Evolutionary conservation across 2,888 invertebrate genomes (phyloP).

Genomic region (Oxytorus armatus): DNA sequence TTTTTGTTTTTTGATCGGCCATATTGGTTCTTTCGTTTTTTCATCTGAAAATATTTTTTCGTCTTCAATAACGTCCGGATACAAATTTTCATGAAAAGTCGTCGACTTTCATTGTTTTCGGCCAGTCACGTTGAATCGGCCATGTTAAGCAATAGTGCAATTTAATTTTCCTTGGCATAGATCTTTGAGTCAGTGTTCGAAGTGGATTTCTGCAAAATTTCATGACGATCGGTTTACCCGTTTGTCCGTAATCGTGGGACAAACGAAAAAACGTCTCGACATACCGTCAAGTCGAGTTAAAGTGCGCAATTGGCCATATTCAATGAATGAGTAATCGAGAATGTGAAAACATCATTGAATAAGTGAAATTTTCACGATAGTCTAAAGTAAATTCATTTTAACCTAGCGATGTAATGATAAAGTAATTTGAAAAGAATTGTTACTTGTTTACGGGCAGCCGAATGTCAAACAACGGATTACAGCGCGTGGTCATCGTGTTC

Average conservation of each 20-base stretch:
- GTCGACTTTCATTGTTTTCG: constrained; percentile 6
- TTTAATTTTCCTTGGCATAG: neutral
- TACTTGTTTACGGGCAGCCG: constrained; percentile 77
- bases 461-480: constrained; percentile 87
- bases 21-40: too few relatives aligned
- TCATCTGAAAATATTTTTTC: too few relatives aligned
- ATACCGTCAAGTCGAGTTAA: too few relatives aligned
- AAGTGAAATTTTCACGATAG: too few relatives aligned
- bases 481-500: constrained; percentile 88
- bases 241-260: neutral
- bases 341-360: too few relatives aligned
- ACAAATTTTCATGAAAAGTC: too few relatives aligned
- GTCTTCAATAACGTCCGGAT: too few relatives aligned
- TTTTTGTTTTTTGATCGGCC: too few relatives aligned
- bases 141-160: neutral
- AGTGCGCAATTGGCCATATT: too few relatives aligned
- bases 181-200: neutral
- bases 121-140: neutral
- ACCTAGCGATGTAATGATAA: neutral
- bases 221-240: neutral
- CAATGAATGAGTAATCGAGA: too few relatives aligned
- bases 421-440: neutral
- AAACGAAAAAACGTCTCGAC: too few relatives aligned
- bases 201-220: neutral
- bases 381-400: too few relatives aligned